phyloP scores from a whole-genome alignment of 2,888 invertebrate species.

The Hypsopygia costalis region DNA sequence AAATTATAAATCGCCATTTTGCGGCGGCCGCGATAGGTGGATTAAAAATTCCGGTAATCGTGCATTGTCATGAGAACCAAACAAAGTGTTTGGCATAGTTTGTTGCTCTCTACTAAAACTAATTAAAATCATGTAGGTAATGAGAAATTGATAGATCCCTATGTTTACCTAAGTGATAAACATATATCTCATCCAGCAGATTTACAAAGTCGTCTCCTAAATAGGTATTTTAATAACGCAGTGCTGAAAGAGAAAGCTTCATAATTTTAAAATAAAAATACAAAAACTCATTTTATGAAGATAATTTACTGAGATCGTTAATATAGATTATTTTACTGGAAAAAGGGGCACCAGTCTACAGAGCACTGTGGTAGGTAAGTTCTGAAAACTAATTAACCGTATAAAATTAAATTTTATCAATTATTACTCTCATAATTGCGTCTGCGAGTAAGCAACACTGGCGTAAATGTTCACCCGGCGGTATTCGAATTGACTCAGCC shows the following conservation, averaged over 20 bases:
- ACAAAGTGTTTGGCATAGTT: too few relatives aligned
- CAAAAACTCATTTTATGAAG: slow-evolving; percentile 6
- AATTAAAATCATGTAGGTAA: too few relatives aligned
- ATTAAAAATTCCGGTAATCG: too few relatives aligned
- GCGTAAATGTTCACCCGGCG: slow-evolving; percentile 33
- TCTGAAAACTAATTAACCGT: slow-evolving; percentile 22
- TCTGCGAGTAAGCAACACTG: slow-evolving; percentile 28
- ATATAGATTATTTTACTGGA: slow-evolving; percentile 4
- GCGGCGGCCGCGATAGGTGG: too few relatives aligned
- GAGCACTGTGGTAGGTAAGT: slow-evolving; percentile 46
- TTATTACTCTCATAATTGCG: slow-evolving; percentile 34
- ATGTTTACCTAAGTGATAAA: too few relatives aligned
- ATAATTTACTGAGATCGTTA: slow-evolving; percentile 2
- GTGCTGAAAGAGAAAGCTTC: background rate
- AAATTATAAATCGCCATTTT: too few relatives aligned
- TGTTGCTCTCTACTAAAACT: too few relatives aligned
- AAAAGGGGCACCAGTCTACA: background rate
- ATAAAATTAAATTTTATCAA: slow-evolving; percentile 37
- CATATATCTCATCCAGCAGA: too few relatives aligned
- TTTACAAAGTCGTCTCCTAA: too few relatives aligned
- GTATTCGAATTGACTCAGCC: slow-evolving; percentile 41
- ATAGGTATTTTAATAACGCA: too few relatives aligned
- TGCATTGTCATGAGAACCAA: too few relatives aligned
- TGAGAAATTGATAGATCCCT: too few relatives aligned
- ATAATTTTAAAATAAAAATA: background rate